Evolutionary conservation across 2,888 invertebrate genomes (phyloP).

Genomic region (Acleris cristana): DNA sequence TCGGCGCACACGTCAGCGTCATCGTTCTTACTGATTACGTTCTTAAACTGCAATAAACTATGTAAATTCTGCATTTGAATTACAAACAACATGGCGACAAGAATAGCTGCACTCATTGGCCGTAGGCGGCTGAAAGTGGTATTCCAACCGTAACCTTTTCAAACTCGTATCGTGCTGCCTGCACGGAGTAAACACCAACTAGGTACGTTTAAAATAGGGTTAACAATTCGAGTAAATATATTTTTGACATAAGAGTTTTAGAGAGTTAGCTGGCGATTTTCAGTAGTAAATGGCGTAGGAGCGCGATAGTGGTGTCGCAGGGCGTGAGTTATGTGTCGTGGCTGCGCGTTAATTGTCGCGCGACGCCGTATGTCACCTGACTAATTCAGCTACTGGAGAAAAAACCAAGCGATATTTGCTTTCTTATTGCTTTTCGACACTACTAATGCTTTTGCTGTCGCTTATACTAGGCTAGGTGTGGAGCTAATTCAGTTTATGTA

Average conservation of each 20-base stretch:
- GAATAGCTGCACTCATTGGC: conserved; percentile 44
- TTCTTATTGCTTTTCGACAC: background rate
- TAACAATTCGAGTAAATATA: background rate
- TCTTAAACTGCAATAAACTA: conserved; percentile 75
- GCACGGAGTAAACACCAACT: no score
- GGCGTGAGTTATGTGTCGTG: conserved; percentile 64
- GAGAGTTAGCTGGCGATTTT: background rate
- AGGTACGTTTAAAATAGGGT: conserved; percentile 43
- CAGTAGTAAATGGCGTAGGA: background rate
- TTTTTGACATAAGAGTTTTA: background rate
- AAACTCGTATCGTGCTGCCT: no score
- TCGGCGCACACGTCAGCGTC: conserved; percentile 35
- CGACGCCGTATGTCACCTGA: conserved; percentile 40
- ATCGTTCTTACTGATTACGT: conserved; percentile 71
- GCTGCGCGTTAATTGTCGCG: conserved; percentile 67
- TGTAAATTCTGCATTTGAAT: conserved; percentile 75
- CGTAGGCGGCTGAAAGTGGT: conserved; percentile 58
- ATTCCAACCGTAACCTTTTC: conserved; percentile 39
- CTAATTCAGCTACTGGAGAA: conserved; percentile 18
- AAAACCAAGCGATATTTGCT: conserved; percentile 15
- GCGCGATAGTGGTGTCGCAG: conserved; percentile 45
- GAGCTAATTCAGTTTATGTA: background rate
- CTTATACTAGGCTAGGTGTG: background rate
- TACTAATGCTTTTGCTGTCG: background rate
- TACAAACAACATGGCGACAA: conserved; percentile 63